phyloP scores from a whole-genome alignment of 2,797 vertebrate genomes.

The Adelosebastes latens region DNA sequence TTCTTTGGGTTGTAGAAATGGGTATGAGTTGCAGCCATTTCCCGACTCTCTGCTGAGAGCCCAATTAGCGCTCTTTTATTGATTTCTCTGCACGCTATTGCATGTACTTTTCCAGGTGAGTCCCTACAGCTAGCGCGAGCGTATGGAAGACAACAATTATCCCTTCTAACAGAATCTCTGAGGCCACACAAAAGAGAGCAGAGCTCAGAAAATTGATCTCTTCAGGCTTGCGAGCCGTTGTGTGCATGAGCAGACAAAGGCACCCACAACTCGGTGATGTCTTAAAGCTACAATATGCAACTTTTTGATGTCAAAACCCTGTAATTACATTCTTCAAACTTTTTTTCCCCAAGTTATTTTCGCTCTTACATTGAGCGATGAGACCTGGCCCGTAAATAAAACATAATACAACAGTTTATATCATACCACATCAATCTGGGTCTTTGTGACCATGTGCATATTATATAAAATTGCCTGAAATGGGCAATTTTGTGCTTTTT shows the following conservation, averaged over 20 bases:
- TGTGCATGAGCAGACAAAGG: slow-evolving; percentile 66
- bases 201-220: slow-evolving; percentile 81
- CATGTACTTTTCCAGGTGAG: slow-evolving; percentile 68
- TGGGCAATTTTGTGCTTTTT: not conserved
- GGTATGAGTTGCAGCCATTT: slow-evolving; percentile 43
- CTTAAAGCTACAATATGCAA: slow-evolving; percentile 11
- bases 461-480: slow-evolving; percentile 19
- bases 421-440: not conserved
- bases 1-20: slow-evolving; percentile 30
- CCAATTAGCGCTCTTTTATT: slow-evolving; percentile 64
- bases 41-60: slow-evolving; percentile 50
- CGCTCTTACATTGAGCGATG: not conserved
- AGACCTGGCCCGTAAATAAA: not conserved
- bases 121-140: slow-evolving; percentile 39
- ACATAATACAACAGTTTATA: not conserved
- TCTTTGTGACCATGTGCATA: not conserved
- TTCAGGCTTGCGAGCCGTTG: slow-evolving; percentile 48
- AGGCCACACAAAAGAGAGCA: slow-evolving; percentile 75
- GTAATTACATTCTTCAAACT: not conserved
- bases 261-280: not conserved
- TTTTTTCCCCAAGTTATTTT: not conserved
- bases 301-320: slow-evolving; percentile 17
- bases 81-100: slow-evolving; percentile 52
- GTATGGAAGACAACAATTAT: slow-evolving; percentile 79
- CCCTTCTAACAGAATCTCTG: slow-evolving; percentile 64